Conservation (phyloP, 2,113 vertebrate species). For the Stercorarius parasiticus region DNA sequence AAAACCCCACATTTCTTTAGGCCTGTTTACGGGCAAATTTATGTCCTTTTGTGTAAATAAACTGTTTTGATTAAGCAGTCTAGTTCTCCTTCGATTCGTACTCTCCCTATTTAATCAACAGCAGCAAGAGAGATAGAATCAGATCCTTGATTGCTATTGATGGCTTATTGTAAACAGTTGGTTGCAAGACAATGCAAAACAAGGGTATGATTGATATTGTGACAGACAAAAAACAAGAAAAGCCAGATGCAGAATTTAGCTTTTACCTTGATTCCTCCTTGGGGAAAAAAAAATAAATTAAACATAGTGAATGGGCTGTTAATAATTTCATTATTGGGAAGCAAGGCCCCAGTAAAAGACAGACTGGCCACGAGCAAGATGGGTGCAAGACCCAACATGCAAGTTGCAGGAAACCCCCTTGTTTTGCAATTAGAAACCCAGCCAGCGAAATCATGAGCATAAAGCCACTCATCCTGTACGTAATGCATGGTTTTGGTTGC, state of each 20-base stretch:
- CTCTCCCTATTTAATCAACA: constrained; percentile 31
- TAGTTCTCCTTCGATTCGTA: background rate
- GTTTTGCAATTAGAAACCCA: constrained; percentile 37
- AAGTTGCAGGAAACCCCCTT: constrained; percentile 26
- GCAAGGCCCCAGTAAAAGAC: background rate
- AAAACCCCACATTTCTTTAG: background rate
- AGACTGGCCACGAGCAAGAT: background rate
- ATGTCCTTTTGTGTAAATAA: background rate
- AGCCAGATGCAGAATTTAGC: background rate
- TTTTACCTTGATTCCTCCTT: background rate
- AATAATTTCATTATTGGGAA: background rate
- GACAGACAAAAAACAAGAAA: background rate
- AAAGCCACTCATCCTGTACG: background rate
- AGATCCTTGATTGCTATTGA: constrained; percentile 17
- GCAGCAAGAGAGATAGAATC: background rate
- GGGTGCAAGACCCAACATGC: background rate
- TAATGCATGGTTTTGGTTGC: background rate
- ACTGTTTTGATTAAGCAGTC: background rate
- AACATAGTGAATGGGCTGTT: background rate
- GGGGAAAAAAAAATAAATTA: background rate
- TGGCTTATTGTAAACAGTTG: background rate
- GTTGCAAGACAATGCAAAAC: constrained; percentile 1
- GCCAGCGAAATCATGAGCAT: background rate
- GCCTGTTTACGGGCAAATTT: background rate
- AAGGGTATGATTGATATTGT: background rate